Evolutionary conservation across 2,113 vertebrate genomes (phyloP).

Genomic region (Gymnarchus niloticus): DNA sequence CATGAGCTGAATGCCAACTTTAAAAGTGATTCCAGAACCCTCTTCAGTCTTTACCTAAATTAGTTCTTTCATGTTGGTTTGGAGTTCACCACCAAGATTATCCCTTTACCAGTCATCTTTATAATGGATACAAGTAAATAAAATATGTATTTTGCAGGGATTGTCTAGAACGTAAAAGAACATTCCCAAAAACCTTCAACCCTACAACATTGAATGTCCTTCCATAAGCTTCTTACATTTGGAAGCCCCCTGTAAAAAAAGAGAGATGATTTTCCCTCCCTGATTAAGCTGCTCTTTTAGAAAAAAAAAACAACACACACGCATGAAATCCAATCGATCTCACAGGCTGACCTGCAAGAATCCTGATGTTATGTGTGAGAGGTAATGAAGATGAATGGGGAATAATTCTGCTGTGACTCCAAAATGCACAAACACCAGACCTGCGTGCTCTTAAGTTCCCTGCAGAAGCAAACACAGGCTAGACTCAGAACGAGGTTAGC

Average conservation of each 20-base stretch:
- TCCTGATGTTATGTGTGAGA: conserved; percentile 61
- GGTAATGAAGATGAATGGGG: conserved; percentile 65
- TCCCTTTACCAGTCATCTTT: background rate
- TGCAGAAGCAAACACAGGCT: background rate
- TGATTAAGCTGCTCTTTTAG: conserved; percentile 50
- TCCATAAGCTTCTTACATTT: background rate
- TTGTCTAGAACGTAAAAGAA: background rate
- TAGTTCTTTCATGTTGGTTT: background rate
- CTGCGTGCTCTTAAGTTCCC: conserved; percentile 29
- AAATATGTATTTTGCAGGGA: background rate
- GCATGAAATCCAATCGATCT: conserved; percentile 51
- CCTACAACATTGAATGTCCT: background rate
- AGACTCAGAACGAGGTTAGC: background rate
- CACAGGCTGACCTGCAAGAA: conserved; percentile 31
- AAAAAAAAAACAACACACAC: conserved; percentile 30
- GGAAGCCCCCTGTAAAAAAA: background rate
- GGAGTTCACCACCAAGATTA: background rate
- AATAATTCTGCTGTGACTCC: conserved; percentile 61
- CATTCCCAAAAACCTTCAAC: background rate
- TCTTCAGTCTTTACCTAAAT: background rate
- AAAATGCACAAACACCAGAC: conserved; percentile 34
- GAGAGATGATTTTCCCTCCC: conserved; percentile 68
- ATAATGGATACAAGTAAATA: background rate
- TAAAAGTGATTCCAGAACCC: background rate
- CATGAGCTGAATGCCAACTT: background rate